Evolutionary conservation across 2,797 vertebrate genomes (phyloP).

Genomic region (Halcyon badia): DNA sequence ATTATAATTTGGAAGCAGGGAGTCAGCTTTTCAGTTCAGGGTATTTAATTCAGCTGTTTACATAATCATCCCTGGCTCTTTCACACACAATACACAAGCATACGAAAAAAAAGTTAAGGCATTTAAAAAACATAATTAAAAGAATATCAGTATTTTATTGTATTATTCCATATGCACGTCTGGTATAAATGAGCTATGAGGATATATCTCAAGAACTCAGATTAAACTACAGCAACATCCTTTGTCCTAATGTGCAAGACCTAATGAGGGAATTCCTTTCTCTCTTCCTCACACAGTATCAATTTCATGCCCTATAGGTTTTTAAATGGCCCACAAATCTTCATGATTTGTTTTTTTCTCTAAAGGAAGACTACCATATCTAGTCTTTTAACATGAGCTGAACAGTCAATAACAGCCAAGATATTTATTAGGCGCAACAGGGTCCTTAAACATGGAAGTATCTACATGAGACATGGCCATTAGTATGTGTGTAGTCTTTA

Average conservation of each 20-base stretch:
- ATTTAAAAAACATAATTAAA: background rate
- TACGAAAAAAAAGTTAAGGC: background rate
- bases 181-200: background rate
- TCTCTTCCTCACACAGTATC: conserved; percentile 70
- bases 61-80: background rate
- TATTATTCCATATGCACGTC: background rate
- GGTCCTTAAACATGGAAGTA: background rate
- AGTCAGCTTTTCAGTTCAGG: background rate
- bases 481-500: background rate
- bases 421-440: conserved; percentile 6
- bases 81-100: background rate
- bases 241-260: conserved; percentile 65
- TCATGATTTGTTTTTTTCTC: conserved; percentile 7
- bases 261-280: conserved; percentile 75
- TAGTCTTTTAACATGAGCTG: background rate
- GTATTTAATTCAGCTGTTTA: background rate
- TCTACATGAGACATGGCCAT: background rate
- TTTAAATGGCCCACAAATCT: conserved; percentile 78
- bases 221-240: conserved; percentile 39
- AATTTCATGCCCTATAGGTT: conserved; percentile 77
- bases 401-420: conserved; percentile 4
- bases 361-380: conserved; percentile 42
- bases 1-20: background rate
- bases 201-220: conserved; percentile 3
- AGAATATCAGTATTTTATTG: background rate